Base-by-base conservation (phyloP, 1,140 invertebrate species). In the Aphaenogaster floridana region DNA sequence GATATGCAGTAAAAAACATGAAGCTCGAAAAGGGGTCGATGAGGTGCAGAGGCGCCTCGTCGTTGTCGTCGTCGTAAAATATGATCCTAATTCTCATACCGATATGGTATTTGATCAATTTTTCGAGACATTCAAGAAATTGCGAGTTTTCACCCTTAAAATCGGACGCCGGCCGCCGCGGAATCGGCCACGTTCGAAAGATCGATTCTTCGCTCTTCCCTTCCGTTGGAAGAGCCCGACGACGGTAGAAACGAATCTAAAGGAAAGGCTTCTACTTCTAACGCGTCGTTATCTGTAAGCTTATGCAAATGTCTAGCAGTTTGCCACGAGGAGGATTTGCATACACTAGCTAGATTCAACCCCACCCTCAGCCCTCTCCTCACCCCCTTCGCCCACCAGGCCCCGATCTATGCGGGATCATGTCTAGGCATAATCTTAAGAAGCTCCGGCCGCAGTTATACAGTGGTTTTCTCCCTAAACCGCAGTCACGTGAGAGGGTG, bases 271-370 rank as follows among this genome's bases (percentile, higher is more conserved):
- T 61, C 86, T 92, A 92, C 91, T 92, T 91, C 91, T 92, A 92
- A 92, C 91, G 89, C 88, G 89, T 93, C 90, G 93, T 93, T 94
- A 94, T 94, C 93, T 93, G 89, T 87, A 90, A 92, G 93, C 93
- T 94, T 91, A 94, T 94, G 93, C 93, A 94, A 94, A 94, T 94
- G 86, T 66, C 74, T 45, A 91, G 89, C 93, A 93, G 93, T 94
- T 94, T 93, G 93, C 93, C 90, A 69, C 42, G 66, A 93, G 89
- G 90, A 85, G 89, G 90, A 93, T 94, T 94, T 93, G 92, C 93
- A 94, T 94, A 93, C 88, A 81, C 90, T 88, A 84, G 88, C 80
- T 84, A 78, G 87, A 86, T 52, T 54, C 72, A 21, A 11, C 34
- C 15, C 59, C 9, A 6, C 5, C 39, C 42, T 8, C 76, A 2